These are phyloP conservation scores for Spongilla lacustris DNA, from an alignment of 37 sponge, comb jelly and placozoan genomes.

Conservation along the genomic window DNA sequence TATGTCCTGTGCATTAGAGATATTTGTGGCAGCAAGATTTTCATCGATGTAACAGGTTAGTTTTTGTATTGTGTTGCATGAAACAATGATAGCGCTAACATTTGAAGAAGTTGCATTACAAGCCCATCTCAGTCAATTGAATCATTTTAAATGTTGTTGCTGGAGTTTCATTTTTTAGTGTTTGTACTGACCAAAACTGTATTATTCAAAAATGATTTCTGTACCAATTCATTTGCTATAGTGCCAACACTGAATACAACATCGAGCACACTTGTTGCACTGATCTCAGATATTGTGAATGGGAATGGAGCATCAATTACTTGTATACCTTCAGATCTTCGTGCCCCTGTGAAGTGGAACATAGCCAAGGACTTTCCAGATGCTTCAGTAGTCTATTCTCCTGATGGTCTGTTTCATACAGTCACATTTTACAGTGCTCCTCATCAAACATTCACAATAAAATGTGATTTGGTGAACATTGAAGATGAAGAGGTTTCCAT, in stretches of 20 bases:
- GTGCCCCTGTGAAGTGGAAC: background rate
- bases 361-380: background rate
- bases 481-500: background rate
- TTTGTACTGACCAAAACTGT: too few species aligned
- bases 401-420: background rate
- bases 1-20: background rate
- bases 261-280: background rate
- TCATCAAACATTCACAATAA: background rate
- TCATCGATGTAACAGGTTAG: background rate
- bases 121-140: too few species aligned
- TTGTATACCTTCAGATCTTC: background rate
- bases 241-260: background rate
- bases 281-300: background rate
- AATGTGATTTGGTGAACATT: background rate
- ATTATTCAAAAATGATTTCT: too few species aligned
- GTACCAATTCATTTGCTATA: background rate
- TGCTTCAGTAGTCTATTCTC: background rate
- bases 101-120: too few species aligned
- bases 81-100: too few species aligned
- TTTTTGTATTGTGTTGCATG: too few species aligned
- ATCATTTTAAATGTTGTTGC: too few species aligned
- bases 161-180: too few species aligned
- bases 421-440: background rate
- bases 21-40: background rate
- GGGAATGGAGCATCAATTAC: background rate